These are phyloP conservation scores for Caenorhabditis briggsae DNA, from an alignment of 1,140 invertebrate species.

Conservation along the genomic window DNA sequence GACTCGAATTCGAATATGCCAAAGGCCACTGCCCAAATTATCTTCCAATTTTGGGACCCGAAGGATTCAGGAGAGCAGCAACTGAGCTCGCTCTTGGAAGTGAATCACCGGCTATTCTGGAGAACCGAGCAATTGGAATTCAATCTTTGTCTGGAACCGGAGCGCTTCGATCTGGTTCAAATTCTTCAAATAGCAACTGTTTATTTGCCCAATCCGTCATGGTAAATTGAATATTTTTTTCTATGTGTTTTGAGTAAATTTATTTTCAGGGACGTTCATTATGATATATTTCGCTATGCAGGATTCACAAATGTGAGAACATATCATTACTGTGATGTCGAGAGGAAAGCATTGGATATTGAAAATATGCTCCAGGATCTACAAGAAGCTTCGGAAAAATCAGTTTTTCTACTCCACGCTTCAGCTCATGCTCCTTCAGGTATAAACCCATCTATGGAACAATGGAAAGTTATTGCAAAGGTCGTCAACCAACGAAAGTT, in stretches of 20 bases:
- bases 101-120: conserved; percentile 84
- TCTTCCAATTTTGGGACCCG: conserved; percentile 90
- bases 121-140: conserved; percentile 87
- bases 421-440: conserved; percentile 99
- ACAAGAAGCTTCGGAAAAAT: conserved; percentile 79
- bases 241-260: background rate
- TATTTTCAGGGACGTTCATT: conserved; percentile 84
- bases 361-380: background rate
- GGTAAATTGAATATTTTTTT: conserved; percentile 80
- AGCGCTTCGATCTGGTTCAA: conserved; percentile 82
- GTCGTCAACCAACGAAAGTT: conserved; percentile 73
- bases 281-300: conserved; percentile 88
- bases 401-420: conserved; percentile 92
- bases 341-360: background rate
- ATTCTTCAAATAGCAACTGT: conserved; percentile 85
- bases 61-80: conserved; percentile 86
- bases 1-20: conserved; percentile 88
- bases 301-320: conserved; percentile 85
- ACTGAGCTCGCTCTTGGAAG: conserved; percentile 87
- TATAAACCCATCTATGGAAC: conserved; percentile 79
- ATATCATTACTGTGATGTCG: conserved; percentile 80
- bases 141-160: conserved; percentile 95
- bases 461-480: conserved; percentile 79
- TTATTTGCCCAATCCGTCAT: conserved; percentile 93
- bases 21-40: conserved; percentile 95